phyloP scores from a whole-genome alignment of 2,888 invertebrate species.

The Monoplex corrugatus region DNA sequence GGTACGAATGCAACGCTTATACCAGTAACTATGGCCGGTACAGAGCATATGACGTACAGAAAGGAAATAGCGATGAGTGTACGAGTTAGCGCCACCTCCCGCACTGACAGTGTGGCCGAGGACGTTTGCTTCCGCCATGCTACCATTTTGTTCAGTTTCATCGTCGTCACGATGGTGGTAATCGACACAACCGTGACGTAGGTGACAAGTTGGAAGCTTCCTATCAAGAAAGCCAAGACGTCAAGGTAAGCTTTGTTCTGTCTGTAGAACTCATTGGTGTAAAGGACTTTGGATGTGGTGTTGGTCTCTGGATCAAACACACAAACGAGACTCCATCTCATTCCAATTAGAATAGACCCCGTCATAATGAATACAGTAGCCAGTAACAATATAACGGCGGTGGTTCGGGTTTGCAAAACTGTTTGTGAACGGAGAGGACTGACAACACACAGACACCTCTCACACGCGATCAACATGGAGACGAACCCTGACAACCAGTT shows the following conservation, averaged over 20 bases:
- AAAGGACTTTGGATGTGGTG: background rate
- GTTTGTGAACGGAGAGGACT: slow-evolving; percentile 32
- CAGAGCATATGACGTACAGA: background rate
- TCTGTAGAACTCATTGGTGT: background rate
- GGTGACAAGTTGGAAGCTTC: background rate
- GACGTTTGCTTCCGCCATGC: background rate
- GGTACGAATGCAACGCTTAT: background rate
- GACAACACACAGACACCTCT: slow-evolving; percentile 31
- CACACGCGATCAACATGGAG: background rate
- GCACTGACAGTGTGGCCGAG: background rate
- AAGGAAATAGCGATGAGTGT: background rate
- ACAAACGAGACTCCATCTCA: background rate
- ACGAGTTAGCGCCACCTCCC: background rate
- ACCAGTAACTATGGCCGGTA: background rate
- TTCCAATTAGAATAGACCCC: background rate
- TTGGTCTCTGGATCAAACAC: background rate
- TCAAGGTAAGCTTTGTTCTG: background rate
- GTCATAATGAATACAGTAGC: background rate
- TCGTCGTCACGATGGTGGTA: background rate
- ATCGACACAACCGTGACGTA: background rate
- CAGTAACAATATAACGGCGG: background rate
- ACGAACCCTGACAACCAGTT: slow-evolving; percentile 16
- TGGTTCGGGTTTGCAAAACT: background rate
- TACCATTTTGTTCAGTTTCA: slow-evolving; percentile 12
- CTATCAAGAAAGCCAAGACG: background rate